These are phyloP conservation scores for Atethmia centrago DNA, from an alignment of 2,888 invertebrate genomes.

Conservation along the genomic window DNA sequence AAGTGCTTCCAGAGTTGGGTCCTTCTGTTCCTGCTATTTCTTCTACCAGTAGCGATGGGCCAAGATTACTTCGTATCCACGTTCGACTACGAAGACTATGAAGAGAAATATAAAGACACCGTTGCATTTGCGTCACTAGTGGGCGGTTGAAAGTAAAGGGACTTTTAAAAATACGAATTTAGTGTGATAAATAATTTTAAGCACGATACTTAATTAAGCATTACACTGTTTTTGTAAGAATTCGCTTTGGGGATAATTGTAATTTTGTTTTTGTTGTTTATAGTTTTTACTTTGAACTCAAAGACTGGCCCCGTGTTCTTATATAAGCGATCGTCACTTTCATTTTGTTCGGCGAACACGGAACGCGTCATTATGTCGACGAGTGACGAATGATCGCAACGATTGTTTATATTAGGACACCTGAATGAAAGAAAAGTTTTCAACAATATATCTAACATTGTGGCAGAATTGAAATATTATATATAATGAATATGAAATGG, in stretches of 20 bases:
- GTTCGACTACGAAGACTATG: constrained; percentile 70
- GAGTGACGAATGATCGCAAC: too few relatives aligned
- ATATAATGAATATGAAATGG: too few relatives aligned
- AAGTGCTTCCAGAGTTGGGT: constrained; percentile 79
- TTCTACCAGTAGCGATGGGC: constrained; percentile 79
- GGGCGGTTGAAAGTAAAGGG: constrained; percentile 70
- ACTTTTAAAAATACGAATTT: constrained; percentile 63
- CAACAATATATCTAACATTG: too few relatives aligned
- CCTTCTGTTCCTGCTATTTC: constrained; percentile 78
- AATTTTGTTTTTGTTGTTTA: neutral
- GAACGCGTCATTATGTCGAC: neutral
- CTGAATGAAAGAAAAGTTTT: too few relatives aligned
- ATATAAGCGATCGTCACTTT: neutral
- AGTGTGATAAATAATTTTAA: constrained; percentile 59
- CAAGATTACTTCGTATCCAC: constrained; percentile 70
- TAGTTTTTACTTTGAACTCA: constrained; percentile 3
- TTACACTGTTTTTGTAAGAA: constrained; percentile 45
- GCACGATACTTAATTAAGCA: constrained; percentile 44
- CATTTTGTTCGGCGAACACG: neutral
- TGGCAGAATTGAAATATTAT: too few relatives aligned
- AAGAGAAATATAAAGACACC: constrained; percentile 65
- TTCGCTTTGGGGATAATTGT: constrained; percentile 7
- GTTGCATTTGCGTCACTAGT: constrained; percentile 70
- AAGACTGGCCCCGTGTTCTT: neutral
- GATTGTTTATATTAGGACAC: too few relatives aligned